Percentiles rank a stretch among this genome's conserved stretches.
Evolutionary conservation across 2,888 invertebrate genomes (phyloP).

Genomic region (Brachypalpus laphriformis): DNA sequence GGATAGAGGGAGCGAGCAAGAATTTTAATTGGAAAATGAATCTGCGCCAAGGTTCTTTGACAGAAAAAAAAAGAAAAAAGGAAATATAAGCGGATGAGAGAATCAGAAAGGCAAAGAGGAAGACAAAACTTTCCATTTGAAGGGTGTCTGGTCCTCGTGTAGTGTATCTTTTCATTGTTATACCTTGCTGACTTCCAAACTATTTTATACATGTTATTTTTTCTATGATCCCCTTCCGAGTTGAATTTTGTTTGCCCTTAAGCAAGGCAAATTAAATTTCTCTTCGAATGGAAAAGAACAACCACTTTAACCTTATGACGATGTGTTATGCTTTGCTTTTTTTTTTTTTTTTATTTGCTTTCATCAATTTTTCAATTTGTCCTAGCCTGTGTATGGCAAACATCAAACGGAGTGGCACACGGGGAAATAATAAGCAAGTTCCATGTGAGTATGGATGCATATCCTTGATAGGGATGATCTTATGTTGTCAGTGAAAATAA

Average conservation of each 20-base stretch:
- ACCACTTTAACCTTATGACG: slow-evolving; percentile 24
- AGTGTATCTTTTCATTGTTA: slow-evolving; percentile 8
- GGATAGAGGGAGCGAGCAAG: neutral
- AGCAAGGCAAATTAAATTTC: slow-evolving; percentile 30
- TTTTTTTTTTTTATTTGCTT: neutral
- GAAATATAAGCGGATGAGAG: neutral
- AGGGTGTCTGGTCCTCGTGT: slow-evolving; percentile 48
- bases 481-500: slow-evolving; percentile 36
- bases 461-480: slow-evolving; percentile 21
- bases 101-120: neutral
- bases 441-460: neutral
- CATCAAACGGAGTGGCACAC: slow-evolving; percentile 17
- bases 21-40: slow-evolving; percentile 58
- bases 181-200: slow-evolving; percentile 9
- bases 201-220: slow-evolving; percentile 25
- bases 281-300: neutral
- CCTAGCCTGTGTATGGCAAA: slow-evolving; percentile 23
- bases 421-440: neutral
- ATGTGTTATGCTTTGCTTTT: slow-evolving; percentile 30
- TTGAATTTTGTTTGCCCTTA: neutral
- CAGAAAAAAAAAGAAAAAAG: neutral
- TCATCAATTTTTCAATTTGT: slow-evolving; percentile 20
- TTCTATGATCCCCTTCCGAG: neutral
- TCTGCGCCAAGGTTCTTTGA: slow-evolving; percentile 18
- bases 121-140: slow-evolving; percentile 13